Base-by-base conservation (phyloP, 2,797 vertebrate genomes). In the Anableps anableps region DNA sequence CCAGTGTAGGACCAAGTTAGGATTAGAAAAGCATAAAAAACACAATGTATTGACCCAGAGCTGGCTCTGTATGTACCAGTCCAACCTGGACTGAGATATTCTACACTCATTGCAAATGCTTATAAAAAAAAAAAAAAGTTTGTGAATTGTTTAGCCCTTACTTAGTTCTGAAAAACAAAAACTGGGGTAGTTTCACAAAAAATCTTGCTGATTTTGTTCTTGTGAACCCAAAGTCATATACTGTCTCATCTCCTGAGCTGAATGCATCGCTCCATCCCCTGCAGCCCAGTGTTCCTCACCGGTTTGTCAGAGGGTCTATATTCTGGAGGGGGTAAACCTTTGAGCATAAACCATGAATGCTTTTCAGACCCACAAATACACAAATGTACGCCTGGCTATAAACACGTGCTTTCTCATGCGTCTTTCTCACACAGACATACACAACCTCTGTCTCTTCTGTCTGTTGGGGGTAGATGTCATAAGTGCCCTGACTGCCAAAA, bases 401-500 rank as follows among this genome's bases (percentile, higher is more conserved):
- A 87, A 87, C 85, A 84, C 36, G 41, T 55, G 41, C 68, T 66
- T 55, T 87, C 66, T 85, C 73, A 76, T 75, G 78, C 53, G 3
- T 80, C 83, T 86, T 72, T 76, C 74, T 34, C 81, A 14, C 85
- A 36, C 64, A 85, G 72, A 88, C 82, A 75, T 62, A 79, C 82
- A 78, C 87, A 82, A 83, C 66, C 86, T 85, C 62, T 79, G 85
- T 88, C 83, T 88, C 85, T 41, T 71, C 76, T 58, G 75, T 80
- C 82, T 81, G 86, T 85, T 84, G 90, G 85, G 83, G 89, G 83
- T 86, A 70, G 83, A 85, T 88, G 90, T 89, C 85, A 85, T 79
- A 83, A 83, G 79, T 41, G 68, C 70, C 80, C 31, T 3, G 26
- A 74, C 72, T 87, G 88, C 92, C 93, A 92, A 87, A 90, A 86